Evolutionary conservation across 2,113 vertebrate species (phyloP).

Genomic region (Daboia siamensis): DNA sequence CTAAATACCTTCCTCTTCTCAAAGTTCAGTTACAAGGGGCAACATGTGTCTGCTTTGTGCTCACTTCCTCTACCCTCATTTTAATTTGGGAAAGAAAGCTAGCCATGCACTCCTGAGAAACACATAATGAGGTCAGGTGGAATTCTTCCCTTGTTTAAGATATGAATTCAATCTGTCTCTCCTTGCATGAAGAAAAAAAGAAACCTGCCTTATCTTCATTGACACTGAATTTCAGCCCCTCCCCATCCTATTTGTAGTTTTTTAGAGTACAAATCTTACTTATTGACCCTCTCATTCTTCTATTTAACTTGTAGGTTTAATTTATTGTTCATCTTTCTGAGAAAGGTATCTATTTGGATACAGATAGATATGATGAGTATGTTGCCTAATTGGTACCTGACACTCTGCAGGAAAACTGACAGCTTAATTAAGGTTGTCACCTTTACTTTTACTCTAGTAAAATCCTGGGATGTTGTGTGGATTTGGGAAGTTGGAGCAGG

Average conservation of each 20-base stretch:
- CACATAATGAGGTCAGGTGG: slow-evolving; percentile 73
- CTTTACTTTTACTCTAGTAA: slow-evolving; percentile 44
- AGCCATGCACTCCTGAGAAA: slow-evolving; percentile 67
- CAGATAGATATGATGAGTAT: slow-evolving; percentile 7
- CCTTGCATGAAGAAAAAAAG: slow-evolving; percentile 63
- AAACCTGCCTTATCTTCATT: slow-evolving; percentile 61
- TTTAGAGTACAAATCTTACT: slow-evolving; percentile 34
- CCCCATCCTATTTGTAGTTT: slow-evolving; percentile 34
- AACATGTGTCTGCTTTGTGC: slow-evolving; percentile 54
- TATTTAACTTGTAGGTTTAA: slow-evolving; percentile 22
- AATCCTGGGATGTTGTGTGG: slow-evolving; percentile 31
- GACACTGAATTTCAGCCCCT: slow-evolving; percentile 50
- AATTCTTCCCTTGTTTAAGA: slow-evolving; percentile 70
- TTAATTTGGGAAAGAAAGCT: slow-evolving; percentile 66
- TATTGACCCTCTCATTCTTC: slow-evolving; percentile 26
- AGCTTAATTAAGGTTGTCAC: slow-evolving; percentile 48
- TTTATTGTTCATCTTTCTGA: slow-evolving; percentile 2
- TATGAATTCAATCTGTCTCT: slow-evolving; percentile 71
- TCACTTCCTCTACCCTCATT: slow-evolving; percentile 50
- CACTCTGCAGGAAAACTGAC: slow-evolving; percentile 44
- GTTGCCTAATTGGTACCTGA: slow-evolving; percentile 54
- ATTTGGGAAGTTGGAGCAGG: slow-evolving; percentile 47
- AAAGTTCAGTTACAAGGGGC: slow-evolving; percentile 49
- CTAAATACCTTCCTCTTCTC: slow-evolving; percentile 67
- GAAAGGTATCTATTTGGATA: neutral